phyloP scores from a whole-genome alignment of 2,888 invertebrate species.

The Nephrocerus scutellatus region DNA sequence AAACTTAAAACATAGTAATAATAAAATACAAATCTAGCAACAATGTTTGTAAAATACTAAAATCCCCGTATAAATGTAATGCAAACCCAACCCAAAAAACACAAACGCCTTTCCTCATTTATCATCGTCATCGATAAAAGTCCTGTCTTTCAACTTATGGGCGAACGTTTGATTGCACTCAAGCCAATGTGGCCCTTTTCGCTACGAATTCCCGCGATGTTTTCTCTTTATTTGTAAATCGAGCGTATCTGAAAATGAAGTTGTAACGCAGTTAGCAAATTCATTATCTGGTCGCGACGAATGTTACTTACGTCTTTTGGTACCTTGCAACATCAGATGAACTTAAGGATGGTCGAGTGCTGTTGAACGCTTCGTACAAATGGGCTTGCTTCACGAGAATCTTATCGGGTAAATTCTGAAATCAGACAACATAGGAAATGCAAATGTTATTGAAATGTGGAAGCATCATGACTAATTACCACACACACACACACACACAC shows the following conservation, averaged over 20 bases:
- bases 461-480: slow-evolving; percentile 4
- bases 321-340: slow-evolving; percentile 63
- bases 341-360: slow-evolving; percentile 73
- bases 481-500: background rate
- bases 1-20: no score
- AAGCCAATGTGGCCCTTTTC: slow-evolving; percentile 57
- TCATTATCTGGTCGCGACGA: background rate
- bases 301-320: slow-evolving; percentile 61
- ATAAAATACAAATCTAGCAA: no score
- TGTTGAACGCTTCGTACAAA: slow-evolving; percentile 58
- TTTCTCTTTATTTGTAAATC: slow-evolving; percentile 55
- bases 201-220: slow-evolving; percentile 51
- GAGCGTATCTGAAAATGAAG: slow-evolving; percentile 52
- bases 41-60: no score
- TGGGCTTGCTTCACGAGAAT: slow-evolving; percentile 54
- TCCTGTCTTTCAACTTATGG: no score
- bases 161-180: slow-evolving; percentile 23
- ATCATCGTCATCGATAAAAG: no score
- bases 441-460: slow-evolving; percentile 37
- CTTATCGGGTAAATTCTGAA: slow-evolving; percentile 43
- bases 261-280: no score
- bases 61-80: no score
- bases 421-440: slow-evolving; percentile 8
- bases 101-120: no score
- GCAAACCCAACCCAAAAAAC: background rate